Base-by-base conservation (phyloP, 2,888 invertebrate genomes). In the Agrypnus murinus region DNA sequence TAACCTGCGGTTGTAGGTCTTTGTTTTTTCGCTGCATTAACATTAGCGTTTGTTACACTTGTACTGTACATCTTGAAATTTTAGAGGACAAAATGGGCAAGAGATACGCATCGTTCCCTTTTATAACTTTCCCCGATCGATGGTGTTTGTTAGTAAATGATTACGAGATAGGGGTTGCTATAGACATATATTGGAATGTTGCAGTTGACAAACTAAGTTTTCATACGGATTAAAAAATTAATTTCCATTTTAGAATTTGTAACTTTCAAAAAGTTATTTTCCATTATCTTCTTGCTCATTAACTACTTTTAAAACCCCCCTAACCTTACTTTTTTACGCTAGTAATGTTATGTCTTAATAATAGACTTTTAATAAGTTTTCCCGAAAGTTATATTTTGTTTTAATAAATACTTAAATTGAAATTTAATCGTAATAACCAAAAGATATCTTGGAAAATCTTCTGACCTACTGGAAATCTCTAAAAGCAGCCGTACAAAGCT, bases 1-100 rank as follows among this genome's bases (percentile, higher is more conserved):
- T 81, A 85, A 5, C 84, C 82, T 8, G 82, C 75, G 8, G 77
- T 64, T n/a, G 75, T 53, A 25, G 80, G 77, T 63, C 64, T 76
- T 55, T 75, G 67, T 69, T 78, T 78, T 69, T 74, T 81, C 34
- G 62, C 45, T 48, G 67, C 45, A 68, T 60, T 66, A n/a, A 34
- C 63, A 67, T 60, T 77, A 70, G 25, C 25, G 53, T n/a, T 38
- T 2, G n/a, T 68, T 65, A 60, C 77, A 71, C 58, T 75, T 65
- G 71, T 69, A 50, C 74, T 74, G 73, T 76, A 80, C 80, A 81
- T 81, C 65, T 73, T 75, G 74, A 65, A 72, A 62, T 31, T 57
- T 43, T 17, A 36, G 40, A 50, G 48, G 46, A 43, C 45, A 73
- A 69, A 66, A 57, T 60, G 45, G n/a, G 48, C 15, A 53, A 55